Percentiles rank a stretch among this genome's conserved stretches.
These are phyloP conservation scores for Phragmatobia fuliginosa DNA, from an alignment of 2,888 invertebrate species.

Conservation along the genomic window DNA sequence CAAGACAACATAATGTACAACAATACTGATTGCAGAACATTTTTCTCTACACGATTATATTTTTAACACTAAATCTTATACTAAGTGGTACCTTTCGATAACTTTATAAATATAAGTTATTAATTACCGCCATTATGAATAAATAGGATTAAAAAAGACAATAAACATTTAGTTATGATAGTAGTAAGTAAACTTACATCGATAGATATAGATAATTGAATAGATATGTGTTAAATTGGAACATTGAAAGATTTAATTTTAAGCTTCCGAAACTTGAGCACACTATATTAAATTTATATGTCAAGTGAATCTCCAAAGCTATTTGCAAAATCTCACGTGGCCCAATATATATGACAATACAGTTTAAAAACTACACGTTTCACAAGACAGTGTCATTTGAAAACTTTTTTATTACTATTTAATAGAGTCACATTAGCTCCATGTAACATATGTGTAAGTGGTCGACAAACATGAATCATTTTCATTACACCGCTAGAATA, in stretches of 20 bases:
- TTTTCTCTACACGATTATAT: conserved; percentile 29
- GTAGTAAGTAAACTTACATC: conserved; percentile 2
- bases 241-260: conserved; percentile 4
- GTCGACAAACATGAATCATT: not conserved
- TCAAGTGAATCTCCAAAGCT: not conserved
- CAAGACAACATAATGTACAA: conserved; percentile 31
- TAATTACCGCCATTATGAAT: not conserved
- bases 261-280: not conserved
- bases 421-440: not conserved
- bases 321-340: not conserved
- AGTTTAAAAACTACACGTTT: not conserved
- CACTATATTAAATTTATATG: not conserved
- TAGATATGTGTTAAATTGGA: conserved; percentile 16
- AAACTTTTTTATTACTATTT: not conserved
- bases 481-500: not conserved
- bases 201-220: not conserved
- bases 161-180: conserved; percentile 5
- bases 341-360: not conserved
- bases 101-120: not conserved
- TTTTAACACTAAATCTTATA: conserved; percentile 23
- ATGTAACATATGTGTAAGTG: not conserved
- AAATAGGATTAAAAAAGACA: conserved; percentile 9
- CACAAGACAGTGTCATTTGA: not conserved
- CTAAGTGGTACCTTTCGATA: conserved; percentile 10
- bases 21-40: conserved; percentile 33